These are phyloP conservation scores for Oreocharis arfaki DNA, from an alignment of 2,113 vertebrate genomes.

Conservation along the genomic window DNA sequence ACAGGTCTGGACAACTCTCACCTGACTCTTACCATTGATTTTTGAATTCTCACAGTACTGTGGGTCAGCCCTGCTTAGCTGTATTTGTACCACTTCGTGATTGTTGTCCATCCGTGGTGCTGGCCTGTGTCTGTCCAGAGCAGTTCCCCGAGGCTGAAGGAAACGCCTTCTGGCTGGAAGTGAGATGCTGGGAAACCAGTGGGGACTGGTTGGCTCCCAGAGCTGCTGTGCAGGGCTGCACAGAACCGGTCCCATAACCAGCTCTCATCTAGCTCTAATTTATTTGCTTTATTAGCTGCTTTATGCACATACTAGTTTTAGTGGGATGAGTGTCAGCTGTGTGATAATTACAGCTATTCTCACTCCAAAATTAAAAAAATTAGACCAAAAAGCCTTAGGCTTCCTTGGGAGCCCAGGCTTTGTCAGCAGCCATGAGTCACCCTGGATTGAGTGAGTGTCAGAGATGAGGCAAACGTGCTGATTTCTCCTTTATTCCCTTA, in stretches of 20 bases:
- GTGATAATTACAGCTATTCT: neutral
- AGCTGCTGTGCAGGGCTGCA: neutral
- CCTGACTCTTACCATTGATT: neutral
- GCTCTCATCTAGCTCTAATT: neutral
- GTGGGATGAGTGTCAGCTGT: neutral
- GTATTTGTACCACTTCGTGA: rapidly evolving
- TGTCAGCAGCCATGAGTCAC: neutral
- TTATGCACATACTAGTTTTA: neutral
- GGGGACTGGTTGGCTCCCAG: neutral
- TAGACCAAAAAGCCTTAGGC: neutral
- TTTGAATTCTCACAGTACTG: neutral
- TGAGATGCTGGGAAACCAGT: neutral
- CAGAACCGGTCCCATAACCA: neutral
- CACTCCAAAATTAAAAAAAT: neutral
- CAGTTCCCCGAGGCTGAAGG: neutral
- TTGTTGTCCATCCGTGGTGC: too few species aligned
- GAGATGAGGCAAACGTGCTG: neutral
- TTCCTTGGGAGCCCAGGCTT: neutral
- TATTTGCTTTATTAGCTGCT: neutral
- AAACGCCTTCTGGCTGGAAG: neutral
- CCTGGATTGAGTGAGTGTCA: neutral
- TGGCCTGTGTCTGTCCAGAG: neutral
- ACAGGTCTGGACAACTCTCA: neutral
- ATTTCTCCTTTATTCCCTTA: neutral
- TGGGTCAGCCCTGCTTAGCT: neutral